Conservation (phyloP, 2,888 invertebrate species). For the Cataglyphis livida region DNA sequence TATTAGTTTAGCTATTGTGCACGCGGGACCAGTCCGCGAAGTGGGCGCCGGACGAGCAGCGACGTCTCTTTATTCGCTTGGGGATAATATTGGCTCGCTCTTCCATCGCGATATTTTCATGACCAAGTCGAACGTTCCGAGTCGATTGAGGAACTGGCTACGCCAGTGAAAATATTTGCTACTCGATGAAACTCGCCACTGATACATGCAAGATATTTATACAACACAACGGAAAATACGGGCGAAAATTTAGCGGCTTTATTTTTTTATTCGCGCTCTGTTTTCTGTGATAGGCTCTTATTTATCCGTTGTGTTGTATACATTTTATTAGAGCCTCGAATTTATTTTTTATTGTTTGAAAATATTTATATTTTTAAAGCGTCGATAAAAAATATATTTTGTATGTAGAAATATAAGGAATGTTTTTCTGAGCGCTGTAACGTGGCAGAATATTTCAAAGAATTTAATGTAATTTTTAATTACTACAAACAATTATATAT, state of each 20-base stretch:
- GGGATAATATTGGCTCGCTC: conserved; percentile 65
- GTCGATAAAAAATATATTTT: background rate
- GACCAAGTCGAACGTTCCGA: conserved; percentile 2
- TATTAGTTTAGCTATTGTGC: conserved; percentile 85
- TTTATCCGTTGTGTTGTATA: no score
- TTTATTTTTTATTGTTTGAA: no score
- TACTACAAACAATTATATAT: background rate
- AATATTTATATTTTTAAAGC: background rate
- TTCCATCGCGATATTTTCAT: conserved; percentile 62
- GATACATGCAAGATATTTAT: conserved; percentile 20
- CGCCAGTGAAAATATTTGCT: conserved; percentile 69
- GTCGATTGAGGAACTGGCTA: conserved; percentile 43
- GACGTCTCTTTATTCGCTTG: conserved; percentile 51
- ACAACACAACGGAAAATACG: background rate
- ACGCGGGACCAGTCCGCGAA: conserved; percentile 52
- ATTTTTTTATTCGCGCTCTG: no score
- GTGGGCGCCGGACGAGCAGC: conserved; percentile 53
- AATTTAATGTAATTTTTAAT: conserved; percentile 1
- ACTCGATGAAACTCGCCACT: conserved; percentile 14
- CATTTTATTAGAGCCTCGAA: no score
- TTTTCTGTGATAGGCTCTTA: no score
- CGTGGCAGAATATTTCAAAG: background rate
- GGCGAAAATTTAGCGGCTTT: no score
- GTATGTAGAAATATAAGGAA: background rate
- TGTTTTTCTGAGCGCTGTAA: no score